phyloP scores from a whole-genome alignment of 2,797 vertebrate species.

The Coccyzus lansbergi region DNA sequence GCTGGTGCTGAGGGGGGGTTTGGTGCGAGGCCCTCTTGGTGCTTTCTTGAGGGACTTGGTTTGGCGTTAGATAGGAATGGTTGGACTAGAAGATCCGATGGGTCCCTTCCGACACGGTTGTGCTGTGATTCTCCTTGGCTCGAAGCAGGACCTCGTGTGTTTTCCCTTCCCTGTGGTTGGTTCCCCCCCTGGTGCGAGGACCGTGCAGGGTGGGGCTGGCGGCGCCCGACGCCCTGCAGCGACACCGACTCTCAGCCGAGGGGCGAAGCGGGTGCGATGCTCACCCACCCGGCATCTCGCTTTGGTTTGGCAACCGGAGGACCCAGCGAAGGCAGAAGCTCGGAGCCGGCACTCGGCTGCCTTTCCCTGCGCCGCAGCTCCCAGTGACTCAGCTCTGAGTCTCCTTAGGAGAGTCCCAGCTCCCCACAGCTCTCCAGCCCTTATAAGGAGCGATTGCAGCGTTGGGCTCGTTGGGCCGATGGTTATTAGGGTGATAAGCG shows the following conservation, averaged over 20 bases:
- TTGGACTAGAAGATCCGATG: no score
- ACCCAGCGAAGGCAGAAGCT: rapidly evolving
- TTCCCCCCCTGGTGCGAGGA: background rate
- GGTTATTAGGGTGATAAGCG: background rate
- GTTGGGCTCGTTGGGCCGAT: background rate
- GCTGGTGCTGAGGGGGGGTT: no score
- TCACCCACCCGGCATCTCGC: rapidly evolving
- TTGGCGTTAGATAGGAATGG: no score
- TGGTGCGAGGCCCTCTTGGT: no score
- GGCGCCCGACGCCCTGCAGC: background rate
- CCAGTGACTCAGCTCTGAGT: conserved; percentile 39
- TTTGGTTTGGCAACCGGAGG: rapidly evolving
- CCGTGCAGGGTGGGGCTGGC: conserved; percentile 1
- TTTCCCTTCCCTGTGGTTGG: background rate
- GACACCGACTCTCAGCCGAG: background rate
- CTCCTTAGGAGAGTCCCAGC: background rate
- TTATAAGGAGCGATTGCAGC: conserved; percentile 36
- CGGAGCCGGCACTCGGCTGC: background rate
- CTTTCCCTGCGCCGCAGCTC: background rate
- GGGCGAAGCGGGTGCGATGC: rapidly evolving
- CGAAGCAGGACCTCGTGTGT: rapidly evolving
- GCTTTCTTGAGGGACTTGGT: no score
- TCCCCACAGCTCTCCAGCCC: background rate
- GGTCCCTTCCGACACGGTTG: no score
- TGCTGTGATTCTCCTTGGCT: background rate